Evolutionary conservation across 2,113 vertebrate genomes (phyloP), one percentile per base, ranked within the genome.

Genomic region (Strigops habroptila): DNA sequence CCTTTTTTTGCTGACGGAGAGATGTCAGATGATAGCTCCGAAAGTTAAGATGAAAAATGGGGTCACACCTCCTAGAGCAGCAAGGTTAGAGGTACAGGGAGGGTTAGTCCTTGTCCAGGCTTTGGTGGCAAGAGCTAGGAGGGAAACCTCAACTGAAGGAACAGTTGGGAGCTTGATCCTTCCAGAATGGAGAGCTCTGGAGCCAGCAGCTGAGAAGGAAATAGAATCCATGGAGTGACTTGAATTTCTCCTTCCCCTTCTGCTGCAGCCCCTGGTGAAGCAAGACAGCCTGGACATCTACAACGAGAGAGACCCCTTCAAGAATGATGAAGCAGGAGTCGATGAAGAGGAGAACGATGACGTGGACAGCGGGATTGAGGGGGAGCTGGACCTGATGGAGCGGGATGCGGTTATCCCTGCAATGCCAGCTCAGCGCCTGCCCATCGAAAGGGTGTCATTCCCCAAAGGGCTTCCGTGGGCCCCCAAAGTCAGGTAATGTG

Each of bases 261-360:
- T 46, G 28, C 91, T 80, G 59, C 98, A 99, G 99, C 98, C 99
- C 24, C 97, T 99, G 92, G 97, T 99, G 88, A 99, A 99, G 86
- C 99, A 99, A 85, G 99, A 99, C 98, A 99, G 99, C 82, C 89
- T 99, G 95, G 99, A 99, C 90, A 98, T 99, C 2, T 99, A 99
- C 97, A 99, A 99, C 1, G 99, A 99, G 97, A 98, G 98, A 21
- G 99, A 99, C 95, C 99, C 99, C 52, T 99, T 99, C 95, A 99
- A 99, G 97, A 99, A 97, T 1, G 99, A 99, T 1, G 99, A 99
- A 1, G 97, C 97, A 27, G 98, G 98, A 23, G 93, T 98, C 0
- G 99, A 99, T 3, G 99, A 99, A 14, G 99, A 99, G 52, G 99
- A 99, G 52, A 97, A 97, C 0, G 97, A 99, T 1, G 99, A 99